A percentile compares a stretch with the other conserved stretches of the same genome.
phyloP scores from a whole-genome alignment of 2,113 vertebrate species.

The Perca fluviatilis region DNA sequence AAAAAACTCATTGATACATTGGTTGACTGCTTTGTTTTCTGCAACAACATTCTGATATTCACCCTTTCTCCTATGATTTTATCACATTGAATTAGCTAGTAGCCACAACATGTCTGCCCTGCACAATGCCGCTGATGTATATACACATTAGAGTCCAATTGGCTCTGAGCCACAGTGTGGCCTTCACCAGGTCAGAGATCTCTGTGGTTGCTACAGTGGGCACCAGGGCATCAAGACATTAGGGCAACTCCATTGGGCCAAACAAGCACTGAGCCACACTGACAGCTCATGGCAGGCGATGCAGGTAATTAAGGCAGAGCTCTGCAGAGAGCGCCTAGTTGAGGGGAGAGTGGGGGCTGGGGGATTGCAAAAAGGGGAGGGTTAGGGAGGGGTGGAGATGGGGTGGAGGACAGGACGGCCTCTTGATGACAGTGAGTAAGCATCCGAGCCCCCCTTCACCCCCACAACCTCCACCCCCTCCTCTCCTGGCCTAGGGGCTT shows the following conservation, averaged over 20 bases:
- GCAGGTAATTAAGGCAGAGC: conserved; percentile 84
- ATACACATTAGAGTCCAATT: conserved; percentile 48
- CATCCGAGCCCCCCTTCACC: conserved; percentile 39
- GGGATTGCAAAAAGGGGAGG: conserved; percentile 42
- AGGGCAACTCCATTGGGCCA: conserved; percentile 68
- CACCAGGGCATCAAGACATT: conserved; percentile 64
- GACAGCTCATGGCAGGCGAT: conserved; percentile 75
- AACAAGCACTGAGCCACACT: conserved; percentile 70
- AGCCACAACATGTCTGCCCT: conserved; percentile 24
- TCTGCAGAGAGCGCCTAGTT: conserved; percentile 62
- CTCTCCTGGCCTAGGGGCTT: conserved; percentile 76
- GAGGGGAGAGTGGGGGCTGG: conserved; percentile 58
- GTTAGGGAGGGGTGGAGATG: conserved; percentile 32
- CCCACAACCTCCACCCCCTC: conserved; percentile 38
- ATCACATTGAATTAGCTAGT: conserved; percentile 60
- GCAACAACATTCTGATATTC: conserved; percentile 25
- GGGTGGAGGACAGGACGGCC: conserved; percentile 65
- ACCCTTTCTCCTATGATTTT: conserved; percentile 29
- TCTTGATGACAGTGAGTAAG: conserved; percentile 73
- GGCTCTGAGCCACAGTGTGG: conserved; percentile 59
- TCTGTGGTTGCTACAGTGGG: conserved; percentile 47
- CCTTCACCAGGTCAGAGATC: conserved; percentile 57
- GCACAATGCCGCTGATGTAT: conserved; percentile 37
- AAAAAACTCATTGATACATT: conserved; percentile 8
- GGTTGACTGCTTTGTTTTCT: conserved; percentile 19